phyloP scores from a whole-genome alignment of 2,888 invertebrate genomes.

The Hymenopus coronatus region DNA sequence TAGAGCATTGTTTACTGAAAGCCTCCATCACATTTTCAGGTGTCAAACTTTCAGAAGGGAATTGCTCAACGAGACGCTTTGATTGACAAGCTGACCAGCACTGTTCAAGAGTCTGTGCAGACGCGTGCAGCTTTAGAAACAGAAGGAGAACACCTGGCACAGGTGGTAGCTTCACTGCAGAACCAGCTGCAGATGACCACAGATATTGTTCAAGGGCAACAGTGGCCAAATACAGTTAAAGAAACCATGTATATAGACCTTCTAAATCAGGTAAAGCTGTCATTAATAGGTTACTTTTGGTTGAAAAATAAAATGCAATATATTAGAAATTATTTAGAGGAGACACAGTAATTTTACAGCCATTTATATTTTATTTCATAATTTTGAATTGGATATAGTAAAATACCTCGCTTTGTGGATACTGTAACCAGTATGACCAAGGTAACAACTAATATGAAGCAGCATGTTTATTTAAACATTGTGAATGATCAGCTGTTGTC shows the following conservation, averaged over 20 bases:
- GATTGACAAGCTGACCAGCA: constrained; percentile 68
- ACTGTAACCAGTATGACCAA: too few relatives aligned
- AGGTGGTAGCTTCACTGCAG: constrained; percentile 56
- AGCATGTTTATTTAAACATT: too few relatives aligned
- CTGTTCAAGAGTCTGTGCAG: constrained; percentile 64
- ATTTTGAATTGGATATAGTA: too few relatives aligned
- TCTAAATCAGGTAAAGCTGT: neutral
- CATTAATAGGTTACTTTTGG: too few relatives aligned
- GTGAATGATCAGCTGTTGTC: too few relatives aligned
- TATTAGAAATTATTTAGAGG: too few relatives aligned
- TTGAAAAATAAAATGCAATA: too few relatives aligned
- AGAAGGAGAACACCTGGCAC: constrained; percentile 60
- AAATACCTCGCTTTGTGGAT: too few relatives aligned
- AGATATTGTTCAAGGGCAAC: constrained; percentile 43
- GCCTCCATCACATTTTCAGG: neutral
- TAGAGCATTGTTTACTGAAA: too few relatives aligned
- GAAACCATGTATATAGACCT: neutral
- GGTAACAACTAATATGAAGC: too few relatives aligned
- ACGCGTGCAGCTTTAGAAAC: constrained; percentile 60
- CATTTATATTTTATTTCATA: too few relatives aligned
- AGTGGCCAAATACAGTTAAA: constrained; percentile 7
- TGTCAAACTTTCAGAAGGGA: neutral
- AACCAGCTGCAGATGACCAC: constrained; percentile 50
- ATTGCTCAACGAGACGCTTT: constrained; percentile 55
- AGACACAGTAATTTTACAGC: too few relatives aligned